phyloP scores from a whole-genome alignment of 2,113 vertebrate species.

The Coracopsis vasa region DNA sequence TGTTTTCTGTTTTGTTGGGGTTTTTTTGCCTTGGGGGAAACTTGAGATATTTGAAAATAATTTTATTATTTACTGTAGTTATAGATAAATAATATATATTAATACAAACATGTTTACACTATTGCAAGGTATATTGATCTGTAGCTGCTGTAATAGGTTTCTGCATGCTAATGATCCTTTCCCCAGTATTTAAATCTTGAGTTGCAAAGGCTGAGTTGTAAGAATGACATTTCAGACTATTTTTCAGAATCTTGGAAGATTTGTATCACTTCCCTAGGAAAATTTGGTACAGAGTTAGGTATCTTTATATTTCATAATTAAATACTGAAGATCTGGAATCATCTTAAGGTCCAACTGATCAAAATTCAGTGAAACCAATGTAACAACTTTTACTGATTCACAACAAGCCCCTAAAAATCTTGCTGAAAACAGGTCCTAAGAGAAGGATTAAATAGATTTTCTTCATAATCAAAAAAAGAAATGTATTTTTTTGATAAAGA shows the following conservation, averaged over 20 bases:
- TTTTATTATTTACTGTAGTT: neutral
- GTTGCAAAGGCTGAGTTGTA: neutral
- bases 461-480: neutral
- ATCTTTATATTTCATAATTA: neutral
- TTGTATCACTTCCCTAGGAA: neutral
- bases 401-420: neutral
- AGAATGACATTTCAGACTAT: neutral
- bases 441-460: neutral
- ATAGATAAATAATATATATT: neutral
- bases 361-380: neutral
- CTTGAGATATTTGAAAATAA: neutral
- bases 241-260: neutral
- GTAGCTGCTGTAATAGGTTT: neutral
- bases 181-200: neutral
- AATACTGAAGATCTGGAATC: neutral
- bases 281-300: neutral
- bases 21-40: neutral
- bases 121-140: neutral
- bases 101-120: neutral
- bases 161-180: neutral
- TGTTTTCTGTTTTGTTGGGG: neutral
- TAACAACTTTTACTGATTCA: neutral
- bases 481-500: neutral
- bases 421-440: neutral
- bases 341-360: neutral